Evolutionary conservation across 2,888 invertebrate species (phyloP), one percentile per base, ranked within the genome.

Genomic region (Pasiphila rectangulata): DNA sequence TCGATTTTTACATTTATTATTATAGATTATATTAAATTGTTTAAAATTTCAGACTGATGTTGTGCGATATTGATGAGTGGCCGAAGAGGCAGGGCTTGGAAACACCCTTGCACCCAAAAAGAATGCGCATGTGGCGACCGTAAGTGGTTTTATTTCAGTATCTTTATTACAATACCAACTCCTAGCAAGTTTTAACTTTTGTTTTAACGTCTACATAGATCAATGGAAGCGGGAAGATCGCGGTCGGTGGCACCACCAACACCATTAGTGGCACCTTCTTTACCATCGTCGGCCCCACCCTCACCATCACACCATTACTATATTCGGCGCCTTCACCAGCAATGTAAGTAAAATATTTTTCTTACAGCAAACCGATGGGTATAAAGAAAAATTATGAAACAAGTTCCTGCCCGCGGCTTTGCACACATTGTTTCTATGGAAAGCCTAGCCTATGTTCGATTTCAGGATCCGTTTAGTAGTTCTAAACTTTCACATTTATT

Each of bases 271-370:
- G 21, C 39, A 12, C 30, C 30, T n/a, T 9, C 30, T 6, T 30
- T 9, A 39, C 39, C 29, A 39, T 39, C 29, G 10, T 19, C 24
- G 10, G 17, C 39, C 4, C 25, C 38, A 13, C 17, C 25, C 10
- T 39, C 29, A 32, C 32, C 17, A n/a, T 2, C 24, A 9, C 2
- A n/a, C n/a, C n/a, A n/a, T n/a, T n/a, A n/a, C n/a, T n/a, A n/a
- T 12, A 21, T 21, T 21, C 5, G 5, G 37, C 32, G 30, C 30
- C 40, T 15, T 39, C 39, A 6, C 39, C 39, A 21, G 39, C 29
- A 39, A 30, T 39, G 39, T 39, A 39, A 39, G 39, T 39, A 21
- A n/a, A n/a, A n/a, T n/a, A n/a, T n/a, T n/a, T n/a, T n/a, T n/a
- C n/a, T n/a, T n/a, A n/a, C n/a, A n/a, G n/a, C n/a, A n/a, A n/a